Evolutionary conservation across 2,113 vertebrate species (phyloP).

Genomic region (Equus przewalskii): DNA sequence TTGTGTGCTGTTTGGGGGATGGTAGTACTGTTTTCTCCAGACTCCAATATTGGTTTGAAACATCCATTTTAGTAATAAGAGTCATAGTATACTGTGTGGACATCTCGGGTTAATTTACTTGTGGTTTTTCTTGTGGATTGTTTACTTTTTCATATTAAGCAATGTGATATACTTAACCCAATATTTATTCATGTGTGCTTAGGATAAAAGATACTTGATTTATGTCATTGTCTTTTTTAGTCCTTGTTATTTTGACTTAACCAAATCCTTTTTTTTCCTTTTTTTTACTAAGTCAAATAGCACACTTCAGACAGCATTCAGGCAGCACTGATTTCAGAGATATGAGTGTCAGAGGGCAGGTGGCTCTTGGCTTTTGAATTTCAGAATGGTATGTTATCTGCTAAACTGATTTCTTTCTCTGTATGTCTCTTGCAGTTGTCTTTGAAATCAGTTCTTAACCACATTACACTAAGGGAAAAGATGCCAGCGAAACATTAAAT

Average conservation of each 20-base stretch:
- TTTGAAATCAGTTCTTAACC: conserved; percentile 33
- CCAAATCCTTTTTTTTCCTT: not conserved
- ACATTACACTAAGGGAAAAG: not conserved
- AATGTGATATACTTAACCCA: not conserved
- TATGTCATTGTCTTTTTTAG: not conserved
- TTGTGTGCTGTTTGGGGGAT: not conserved
- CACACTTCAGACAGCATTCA: not conserved
- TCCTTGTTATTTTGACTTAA: not conserved
- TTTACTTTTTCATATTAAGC: not conserved
- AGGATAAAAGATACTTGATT: not conserved
- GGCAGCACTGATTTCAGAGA: not conserved
- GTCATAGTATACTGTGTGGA: not conserved
- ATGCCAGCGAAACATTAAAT: not conserved
- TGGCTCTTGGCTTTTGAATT: not conserved
- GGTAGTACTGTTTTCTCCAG: not conserved
- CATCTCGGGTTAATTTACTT: not conserved
- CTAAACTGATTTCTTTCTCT: not conserved
- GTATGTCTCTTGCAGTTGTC: not conserved
- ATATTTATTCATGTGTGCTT: not conserved
- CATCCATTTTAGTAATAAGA: not conserved
- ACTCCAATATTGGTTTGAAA: conserved; percentile 3
- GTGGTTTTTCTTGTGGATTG: not conserved
- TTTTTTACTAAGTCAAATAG: not conserved
- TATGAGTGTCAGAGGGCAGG: not conserved
- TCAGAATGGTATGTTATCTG: not conserved